Percentiles rank a stretch among this genome's conserved stretches.
Evolutionary conservation across 2,797 vertebrate species (phyloP).

Genomic region (Phoxinus dragarum): DNA sequence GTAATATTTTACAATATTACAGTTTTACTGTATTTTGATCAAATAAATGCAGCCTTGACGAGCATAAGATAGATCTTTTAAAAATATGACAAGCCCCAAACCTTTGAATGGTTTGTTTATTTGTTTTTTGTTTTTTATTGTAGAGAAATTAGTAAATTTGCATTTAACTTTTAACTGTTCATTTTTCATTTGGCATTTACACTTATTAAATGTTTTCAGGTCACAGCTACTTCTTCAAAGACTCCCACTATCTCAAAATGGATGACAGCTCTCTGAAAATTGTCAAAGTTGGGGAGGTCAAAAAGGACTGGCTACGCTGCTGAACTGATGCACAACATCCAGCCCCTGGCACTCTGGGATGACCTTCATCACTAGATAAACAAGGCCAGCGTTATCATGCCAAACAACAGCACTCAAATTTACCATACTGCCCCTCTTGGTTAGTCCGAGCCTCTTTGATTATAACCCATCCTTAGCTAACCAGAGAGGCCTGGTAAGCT

Average conservation of each 20-base stretch:
- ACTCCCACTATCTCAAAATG: constrained; percentile 92
- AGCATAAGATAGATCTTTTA: background rate
- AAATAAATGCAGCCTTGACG: background rate
- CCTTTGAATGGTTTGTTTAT: background rate
- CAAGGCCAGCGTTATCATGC: constrained; percentile 61
- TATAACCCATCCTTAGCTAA: constrained; percentile 70
- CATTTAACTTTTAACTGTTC: background rate
- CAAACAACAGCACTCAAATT: constrained; percentile 77
- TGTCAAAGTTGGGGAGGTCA: constrained; percentile 94
- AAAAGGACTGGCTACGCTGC: constrained; percentile 95
- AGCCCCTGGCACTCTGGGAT: constrained; percentile 54
- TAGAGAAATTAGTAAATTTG: background rate
- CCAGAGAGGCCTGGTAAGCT: constrained; percentile 62
- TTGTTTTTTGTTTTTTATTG: background rate
- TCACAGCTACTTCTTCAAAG: constrained; percentile 98
- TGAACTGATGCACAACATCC: constrained; percentile 74
- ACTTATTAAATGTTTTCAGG: constrained; percentile 73
- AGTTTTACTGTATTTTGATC: background rate
- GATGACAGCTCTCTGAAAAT: constrained; percentile 96
- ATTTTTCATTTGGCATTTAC: background rate
- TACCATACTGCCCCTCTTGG: constrained; percentile 68
- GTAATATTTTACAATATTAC: background rate
- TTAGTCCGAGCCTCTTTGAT: constrained; percentile 61
- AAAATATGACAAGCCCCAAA: background rate
- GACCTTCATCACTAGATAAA: constrained; percentile 63